A percentile compares a stretch with the other conserved stretches of the same genome.
These are phyloP conservation scores for Crepidodera aurea DNA, from an alignment of 2,888 invertebrate species.

Conservation along the genomic window DNA sequence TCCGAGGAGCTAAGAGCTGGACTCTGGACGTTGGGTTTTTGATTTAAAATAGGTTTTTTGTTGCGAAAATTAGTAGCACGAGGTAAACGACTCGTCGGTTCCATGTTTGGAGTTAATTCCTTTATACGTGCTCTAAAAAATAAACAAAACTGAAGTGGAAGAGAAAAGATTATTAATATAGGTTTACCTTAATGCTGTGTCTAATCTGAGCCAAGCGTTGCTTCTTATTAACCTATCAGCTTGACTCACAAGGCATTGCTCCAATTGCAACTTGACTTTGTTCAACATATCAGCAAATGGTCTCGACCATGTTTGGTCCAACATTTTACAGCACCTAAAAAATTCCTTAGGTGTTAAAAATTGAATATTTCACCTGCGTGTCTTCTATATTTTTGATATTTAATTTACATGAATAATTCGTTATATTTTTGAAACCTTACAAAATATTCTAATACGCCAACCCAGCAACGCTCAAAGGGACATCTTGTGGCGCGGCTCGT, in stretches of 20 bases:
- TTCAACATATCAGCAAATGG: slow-evolving; percentile 64
- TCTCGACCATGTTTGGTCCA: slow-evolving; percentile 55
- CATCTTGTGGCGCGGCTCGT: no score
- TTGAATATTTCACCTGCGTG: no score
- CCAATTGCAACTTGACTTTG: slow-evolving; percentile 72
- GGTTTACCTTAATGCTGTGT: slow-evolving; percentile 55
- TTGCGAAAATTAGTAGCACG: slow-evolving; percentile 48
- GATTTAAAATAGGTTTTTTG: slow-evolving; percentile 55
- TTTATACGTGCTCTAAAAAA: slow-evolving; percentile 67
- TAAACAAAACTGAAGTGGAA: neutral
- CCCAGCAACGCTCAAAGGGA: no score
- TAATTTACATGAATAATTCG: no score
- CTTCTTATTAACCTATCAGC: slow-evolving; percentile 72
- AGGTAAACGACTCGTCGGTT: slow-evolving; percentile 55
- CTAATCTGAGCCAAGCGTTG: slow-evolving; percentile 72
- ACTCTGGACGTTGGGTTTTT: slow-evolving; percentile 55
- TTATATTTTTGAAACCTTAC: no score
- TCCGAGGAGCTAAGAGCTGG: slow-evolving; percentile 59
- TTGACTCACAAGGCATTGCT: slow-evolving; percentile 76
- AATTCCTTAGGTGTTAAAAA: neutral
- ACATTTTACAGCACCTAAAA: slow-evolving; percentile 56
- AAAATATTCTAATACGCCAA: no score
- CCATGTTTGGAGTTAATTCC: slow-evolving; percentile 65
- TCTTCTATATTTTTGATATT: no score
- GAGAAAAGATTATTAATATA: neutral